These are phyloP conservation scores for Anas platyrhynchos DNA, from an alignment of 2,113 vertebrate genomes.

Conservation along the genomic window DNA sequence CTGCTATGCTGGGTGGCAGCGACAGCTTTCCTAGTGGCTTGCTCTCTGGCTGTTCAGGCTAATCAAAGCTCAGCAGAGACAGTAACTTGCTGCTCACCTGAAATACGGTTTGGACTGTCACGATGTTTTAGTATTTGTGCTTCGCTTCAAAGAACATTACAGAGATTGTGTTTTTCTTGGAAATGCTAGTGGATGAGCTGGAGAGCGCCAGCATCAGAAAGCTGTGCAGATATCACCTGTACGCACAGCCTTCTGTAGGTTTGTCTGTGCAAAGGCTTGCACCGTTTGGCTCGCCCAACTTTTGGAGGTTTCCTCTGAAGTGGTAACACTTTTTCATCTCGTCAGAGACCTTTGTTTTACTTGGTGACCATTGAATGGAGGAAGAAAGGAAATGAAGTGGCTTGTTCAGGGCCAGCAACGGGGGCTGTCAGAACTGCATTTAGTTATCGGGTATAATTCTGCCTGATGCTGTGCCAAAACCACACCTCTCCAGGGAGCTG, in stretches of 20 bases:
- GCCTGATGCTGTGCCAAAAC: not conserved
- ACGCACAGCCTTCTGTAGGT: not conserved
- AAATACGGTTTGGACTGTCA: not conserved
- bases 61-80: not conserved
- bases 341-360: not conserved
- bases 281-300: not conserved
- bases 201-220: not conserved
- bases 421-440: not conserved
- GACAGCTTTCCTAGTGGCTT: not conserved
- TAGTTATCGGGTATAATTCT: not conserved
- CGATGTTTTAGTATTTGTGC: not conserved
- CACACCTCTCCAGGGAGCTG: not conserved
- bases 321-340: not conserved
- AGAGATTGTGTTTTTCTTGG: not conserved
- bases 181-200: not conserved
- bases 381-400: not conserved
- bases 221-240: fast-evolving
- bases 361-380: not conserved
- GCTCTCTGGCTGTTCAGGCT: not conserved
- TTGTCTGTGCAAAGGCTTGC: not conserved
- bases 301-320: not conserved
- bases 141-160: not conserved
- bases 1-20: not conserved
- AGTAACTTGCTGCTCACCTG: not conserved
- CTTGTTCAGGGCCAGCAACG: not conserved